Evolutionary conservation across 2,113 vertebrate genomes (phyloP), one percentile per base, ranked within the genome.

Genomic region (Atherinomorus stipes): DNA sequence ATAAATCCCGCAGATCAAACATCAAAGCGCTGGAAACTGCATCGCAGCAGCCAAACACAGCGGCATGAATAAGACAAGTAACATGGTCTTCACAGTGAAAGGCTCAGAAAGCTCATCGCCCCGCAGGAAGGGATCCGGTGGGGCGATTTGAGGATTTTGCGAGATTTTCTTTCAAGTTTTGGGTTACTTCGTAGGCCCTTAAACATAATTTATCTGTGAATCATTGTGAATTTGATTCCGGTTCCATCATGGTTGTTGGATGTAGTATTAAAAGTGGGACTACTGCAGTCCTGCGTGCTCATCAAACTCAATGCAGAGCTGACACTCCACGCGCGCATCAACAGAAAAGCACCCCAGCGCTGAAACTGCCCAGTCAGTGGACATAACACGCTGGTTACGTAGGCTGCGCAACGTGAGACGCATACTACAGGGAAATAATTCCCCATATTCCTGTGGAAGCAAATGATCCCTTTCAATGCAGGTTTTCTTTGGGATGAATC

Each of bases 1-100:
- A 64, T 37, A 78, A 84, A 80, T 81, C 88, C 81, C 23, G 70
- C 57, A 76, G 81, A 87, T 85, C 83, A 83, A 49, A 87, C 84
- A 89, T 91, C 83, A 91, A 90, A 92, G 82, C 12, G 45, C 26
- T 86, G 80, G 44, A 66, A 81, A 70, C 72, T 66, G 78, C 73
- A 62, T 12, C 71, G 25, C 74, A 61, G 74, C 74, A 83, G 64
- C 64, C 76, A 73, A 71, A 86, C 53, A 15, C 0, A 44, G 49
- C 63, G 54, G 59, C 37, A 1, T 9, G 73, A 59, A 22, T 16
- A 71, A 78, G 72, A 65, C 25, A 0, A 21, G 42, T 56, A 54
- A 38, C 50, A 7, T 7, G 50, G 2, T n/a, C 73, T 79, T 69
- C 64, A 81, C 64, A 85, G 76, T 64, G 76, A 81, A 83, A 85